phyloP scores from a whole-genome alignment of 2,888 invertebrate species.

The Cephus rjabovi region DNA sequence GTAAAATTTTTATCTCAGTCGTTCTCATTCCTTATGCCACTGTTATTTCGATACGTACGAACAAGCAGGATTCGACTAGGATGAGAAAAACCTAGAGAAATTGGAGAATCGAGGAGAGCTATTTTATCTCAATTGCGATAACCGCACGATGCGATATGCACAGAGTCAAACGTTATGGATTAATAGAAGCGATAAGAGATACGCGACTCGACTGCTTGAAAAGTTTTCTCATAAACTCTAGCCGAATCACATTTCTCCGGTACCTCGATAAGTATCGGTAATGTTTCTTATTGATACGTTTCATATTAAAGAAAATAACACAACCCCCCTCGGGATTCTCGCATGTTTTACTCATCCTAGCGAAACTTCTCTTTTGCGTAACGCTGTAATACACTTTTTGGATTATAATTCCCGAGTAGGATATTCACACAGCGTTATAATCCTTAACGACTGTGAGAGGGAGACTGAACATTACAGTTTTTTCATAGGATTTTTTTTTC shows the following conservation, averaged over 20 bases:
- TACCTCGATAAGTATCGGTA: neutral
- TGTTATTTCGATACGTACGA: neutral
- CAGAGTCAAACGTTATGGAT: neutral
- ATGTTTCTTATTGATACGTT: neutral
- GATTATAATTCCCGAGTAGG: conserved; percentile 4
- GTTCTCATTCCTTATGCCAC: neutral
- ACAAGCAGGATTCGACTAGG: neutral
- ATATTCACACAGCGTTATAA: conserved; percentile 24
- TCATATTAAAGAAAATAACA: neutral
- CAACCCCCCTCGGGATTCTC: neutral
- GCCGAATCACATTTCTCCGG: neutral
- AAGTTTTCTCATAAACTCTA: neutral
- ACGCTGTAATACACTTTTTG: neutral
- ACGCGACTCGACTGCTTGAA: neutral
- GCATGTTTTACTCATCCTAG: neutral
- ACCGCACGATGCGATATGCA: neutral
- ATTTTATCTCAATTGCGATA: neutral
- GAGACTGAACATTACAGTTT: conserved; percentile 15
- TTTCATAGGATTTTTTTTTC: conserved; percentile 16
- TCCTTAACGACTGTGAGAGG: conserved; percentile 23
- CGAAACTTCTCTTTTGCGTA: neutral
- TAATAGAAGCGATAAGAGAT: neutral
- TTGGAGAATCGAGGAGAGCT: neutral
- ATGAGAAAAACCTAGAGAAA: neutral
- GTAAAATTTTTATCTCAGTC: conserved; percentile 9